Percentiles rank a stretch among this genome's conserved stretches.
phyloP scores from a whole-genome alignment of 2,113 vertebrate genomes.

The Epinephelus fuscoguttatus region DNA sequence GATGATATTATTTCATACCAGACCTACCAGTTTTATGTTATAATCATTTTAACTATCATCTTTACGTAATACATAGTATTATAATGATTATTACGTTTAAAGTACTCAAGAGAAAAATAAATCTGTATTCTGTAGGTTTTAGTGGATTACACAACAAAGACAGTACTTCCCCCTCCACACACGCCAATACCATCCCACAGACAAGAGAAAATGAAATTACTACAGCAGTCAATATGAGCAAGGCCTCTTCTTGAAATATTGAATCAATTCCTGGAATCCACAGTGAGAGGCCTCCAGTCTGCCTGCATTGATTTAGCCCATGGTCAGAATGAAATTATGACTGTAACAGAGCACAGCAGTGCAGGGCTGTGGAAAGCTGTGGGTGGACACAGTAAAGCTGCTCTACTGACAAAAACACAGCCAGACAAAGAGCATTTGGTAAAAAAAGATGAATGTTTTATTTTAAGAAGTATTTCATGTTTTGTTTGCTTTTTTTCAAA shows the following conservation, averaged over 20 bases:
- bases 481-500: constrained; percentile 50
- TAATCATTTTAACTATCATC: too few species aligned
- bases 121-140: not conserved
- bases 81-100: not conserved
- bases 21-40: not conserved
- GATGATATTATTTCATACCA: not conserved
- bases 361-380: constrained; percentile 2
- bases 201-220: constrained; percentile 69
- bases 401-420: constrained; percentile 4
- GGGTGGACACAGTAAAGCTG: not conserved
- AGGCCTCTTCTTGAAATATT: constrained; percentile 74
- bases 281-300: constrained; percentile 59
- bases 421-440: constrained; percentile 36
- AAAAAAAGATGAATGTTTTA: constrained; percentile 60
- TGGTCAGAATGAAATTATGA: constrained; percentile 68
- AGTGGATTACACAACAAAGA: not conserved
- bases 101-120: not conserved
- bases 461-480: constrained; percentile 58
- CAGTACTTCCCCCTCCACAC: not conserved
- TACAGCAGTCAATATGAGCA: constrained; percentile 51
- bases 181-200: not conserved
- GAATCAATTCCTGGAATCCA: constrained; percentile 77
- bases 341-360: constrained; percentile 20
- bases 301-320: constrained; percentile 69
- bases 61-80: not conserved